A percentile compares a stretch with the other conserved stretches of the same genome.
Conservation (phyloP, 2,113 vertebrate genomes). For the Ondatra zibethicus region DNA sequence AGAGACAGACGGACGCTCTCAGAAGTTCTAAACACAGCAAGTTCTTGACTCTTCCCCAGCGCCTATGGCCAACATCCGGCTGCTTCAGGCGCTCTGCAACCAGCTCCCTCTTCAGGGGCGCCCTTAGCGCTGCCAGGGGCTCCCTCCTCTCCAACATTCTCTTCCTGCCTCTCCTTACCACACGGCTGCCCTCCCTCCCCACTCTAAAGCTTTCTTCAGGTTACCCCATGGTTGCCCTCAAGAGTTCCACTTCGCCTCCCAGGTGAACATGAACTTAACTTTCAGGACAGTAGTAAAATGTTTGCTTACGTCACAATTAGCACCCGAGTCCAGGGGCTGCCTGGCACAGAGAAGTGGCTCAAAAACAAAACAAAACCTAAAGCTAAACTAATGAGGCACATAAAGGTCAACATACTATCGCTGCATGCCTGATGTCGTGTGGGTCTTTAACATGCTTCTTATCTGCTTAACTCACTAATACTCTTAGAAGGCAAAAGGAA, state of each 20-base stretch:
- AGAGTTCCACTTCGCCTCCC: not conserved
- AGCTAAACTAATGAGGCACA: slow-evolving; percentile 18
- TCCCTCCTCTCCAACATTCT: not conserved
- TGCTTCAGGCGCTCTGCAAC: not conserved
- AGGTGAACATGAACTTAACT: not conserved
- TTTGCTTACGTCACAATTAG: not conserved
- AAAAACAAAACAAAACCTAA: not conserved
- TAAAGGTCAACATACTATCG: slow-evolving; percentile 27
- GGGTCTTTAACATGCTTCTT: not conserved
- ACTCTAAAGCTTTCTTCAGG: no score
- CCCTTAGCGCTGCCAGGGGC: not conserved
- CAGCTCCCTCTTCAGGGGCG: not conserved
- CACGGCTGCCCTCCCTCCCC: not conserved
- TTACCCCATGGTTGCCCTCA: no score
- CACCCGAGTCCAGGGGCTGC: not conserved
- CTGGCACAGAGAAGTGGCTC: not conserved
- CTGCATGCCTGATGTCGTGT: not conserved
- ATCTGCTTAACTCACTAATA: not conserved
- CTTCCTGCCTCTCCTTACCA: not conserved
- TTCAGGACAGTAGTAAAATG: not conserved
- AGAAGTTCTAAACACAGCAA: not conserved
- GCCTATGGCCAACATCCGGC: not conserved
- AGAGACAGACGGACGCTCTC: not conserved
- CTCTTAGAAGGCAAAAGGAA: slow-evolving; percentile 37
- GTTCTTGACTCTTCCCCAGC: not conserved